These are phyloP conservation scores for Oreohelix idahoensis DNA, from an alignment of 1,140 invertebrate genomes.

Conservation along the genomic window DNA sequence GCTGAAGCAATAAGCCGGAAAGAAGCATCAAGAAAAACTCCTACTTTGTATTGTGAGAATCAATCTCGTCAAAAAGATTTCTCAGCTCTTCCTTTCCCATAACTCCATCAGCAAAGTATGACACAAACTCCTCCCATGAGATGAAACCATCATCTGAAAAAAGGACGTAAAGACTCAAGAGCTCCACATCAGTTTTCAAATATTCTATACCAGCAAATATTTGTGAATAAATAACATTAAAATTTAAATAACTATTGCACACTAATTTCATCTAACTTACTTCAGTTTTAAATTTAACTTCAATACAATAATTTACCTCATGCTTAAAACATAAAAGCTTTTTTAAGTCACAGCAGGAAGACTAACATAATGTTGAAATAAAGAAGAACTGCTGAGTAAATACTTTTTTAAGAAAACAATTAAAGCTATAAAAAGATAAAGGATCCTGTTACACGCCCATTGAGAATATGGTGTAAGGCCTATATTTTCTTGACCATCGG, in stretches of 20 bases:
- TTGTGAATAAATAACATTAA: background rate
- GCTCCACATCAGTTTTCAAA: background rate
- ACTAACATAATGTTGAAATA: no score
- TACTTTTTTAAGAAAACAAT: no score
- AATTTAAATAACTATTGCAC: background rate
- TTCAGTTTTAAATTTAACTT: background rate
- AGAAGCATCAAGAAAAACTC: no score
- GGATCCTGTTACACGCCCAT: no score
- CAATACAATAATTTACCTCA: no score
- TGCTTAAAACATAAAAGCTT: no score
- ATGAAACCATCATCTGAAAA: constrained; percentile 66
- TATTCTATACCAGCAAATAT: background rate
- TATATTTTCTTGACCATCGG: no score
- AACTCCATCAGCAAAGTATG: constrained; percentile 68
- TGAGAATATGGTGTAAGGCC: no score
- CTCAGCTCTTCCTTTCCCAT: constrained; percentile 66
- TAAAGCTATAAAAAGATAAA: no score
- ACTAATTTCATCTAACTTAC: background rate
- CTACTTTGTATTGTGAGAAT: constrained; percentile 69
- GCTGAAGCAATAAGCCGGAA: no score
- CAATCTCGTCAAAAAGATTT: constrained; percentile 65
- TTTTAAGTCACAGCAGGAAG: no score
- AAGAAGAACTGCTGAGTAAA: no score
- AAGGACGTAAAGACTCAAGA: constrained; percentile 26
- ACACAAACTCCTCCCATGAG: constrained; percentile 68